phyloP scores from a whole-genome alignment of 2,797 vertebrate species.

The Sparus aurata region DNA sequence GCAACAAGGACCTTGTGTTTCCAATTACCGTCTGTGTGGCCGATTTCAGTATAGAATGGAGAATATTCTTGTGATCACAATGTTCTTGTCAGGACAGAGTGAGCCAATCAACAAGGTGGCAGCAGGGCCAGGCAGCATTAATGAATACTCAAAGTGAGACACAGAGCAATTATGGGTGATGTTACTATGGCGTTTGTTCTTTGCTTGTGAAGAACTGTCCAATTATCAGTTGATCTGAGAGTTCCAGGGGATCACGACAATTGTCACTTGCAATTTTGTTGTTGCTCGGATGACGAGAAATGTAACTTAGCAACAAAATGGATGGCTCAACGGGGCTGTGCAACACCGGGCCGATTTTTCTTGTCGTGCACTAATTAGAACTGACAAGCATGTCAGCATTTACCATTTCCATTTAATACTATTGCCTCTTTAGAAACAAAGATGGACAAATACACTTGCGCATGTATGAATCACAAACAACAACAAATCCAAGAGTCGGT shows the following conservation, averaged over 20 bases:
- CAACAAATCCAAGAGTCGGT: slow-evolving; percentile 4
- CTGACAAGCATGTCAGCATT: slow-evolving; percentile 64
- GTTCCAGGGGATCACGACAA: slow-evolving; percentile 74
- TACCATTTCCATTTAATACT: slow-evolving; percentile 44
- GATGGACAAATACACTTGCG: slow-evolving; percentile 38
- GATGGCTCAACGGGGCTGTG: slow-evolving; percentile 53
- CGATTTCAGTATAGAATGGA: slow-evolving; percentile 40
- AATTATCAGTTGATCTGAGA: slow-evolving; percentile 78
- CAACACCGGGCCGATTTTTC: slow-evolving; percentile 50
- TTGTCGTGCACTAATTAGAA: slow-evolving; percentile 63
- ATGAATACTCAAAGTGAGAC: slow-evolving; percentile 72
- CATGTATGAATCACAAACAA: slow-evolving; percentile 25
- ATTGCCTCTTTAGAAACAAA: slow-evolving; percentile 45
- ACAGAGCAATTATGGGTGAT: slow-evolving; percentile 71
- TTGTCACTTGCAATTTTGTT: slow-evolving; percentile 81
- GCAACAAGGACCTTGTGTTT: slow-evolving; percentile 33
- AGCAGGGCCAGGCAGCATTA: slow-evolving; percentile 55
- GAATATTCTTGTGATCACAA: slow-evolving; percentile 49
- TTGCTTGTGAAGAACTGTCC: slow-evolving; percentile 69
- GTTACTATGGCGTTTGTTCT: slow-evolving; percentile 73
- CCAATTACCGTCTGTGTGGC: slow-evolving; percentile 44
- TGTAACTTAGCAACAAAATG: slow-evolving; percentile 75
- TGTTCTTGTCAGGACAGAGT: slow-evolving; percentile 54
- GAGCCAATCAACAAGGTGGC: slow-evolving; percentile 62
- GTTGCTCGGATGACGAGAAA: slow-evolving; percentile 63